These are phyloP conservation scores for Odontothrips loti DNA, from an alignment of 2,888 invertebrate genomes.

Conservation along the genomic window DNA sequence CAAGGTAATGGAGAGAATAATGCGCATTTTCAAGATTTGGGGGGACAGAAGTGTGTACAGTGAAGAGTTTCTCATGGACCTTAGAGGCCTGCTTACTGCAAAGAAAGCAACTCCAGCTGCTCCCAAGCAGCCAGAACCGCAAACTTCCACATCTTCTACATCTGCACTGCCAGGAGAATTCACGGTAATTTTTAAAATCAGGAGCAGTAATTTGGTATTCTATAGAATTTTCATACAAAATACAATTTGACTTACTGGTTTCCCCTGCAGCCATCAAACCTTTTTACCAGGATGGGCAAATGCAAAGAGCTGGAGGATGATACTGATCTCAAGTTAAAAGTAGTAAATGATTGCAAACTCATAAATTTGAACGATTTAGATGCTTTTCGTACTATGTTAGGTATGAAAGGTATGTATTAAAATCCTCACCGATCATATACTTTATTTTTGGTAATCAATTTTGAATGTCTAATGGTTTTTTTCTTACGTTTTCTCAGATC, in stretches of 20 bases:
- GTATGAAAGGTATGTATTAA: slow-evolving; percentile 58
- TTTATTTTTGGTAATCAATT: neutral
- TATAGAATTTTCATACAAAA: slow-evolving; percentile 44
- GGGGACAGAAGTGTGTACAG: slow-evolving; percentile 87
- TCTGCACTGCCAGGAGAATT: neutral
- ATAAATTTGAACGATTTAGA: slow-evolving; percentile 68
- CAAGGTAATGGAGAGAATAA: slow-evolving; percentile 78
- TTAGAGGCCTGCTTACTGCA: slow-evolving; percentile 76
- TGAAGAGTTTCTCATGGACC: slow-evolving; percentile 81
- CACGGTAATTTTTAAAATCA: neutral
- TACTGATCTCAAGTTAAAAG: slow-evolving; percentile 65
- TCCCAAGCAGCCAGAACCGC: slow-evolving; percentile 32
- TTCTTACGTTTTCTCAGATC: slow-evolving; percentile 55
- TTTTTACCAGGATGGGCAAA: slow-evolving; percentile 70
- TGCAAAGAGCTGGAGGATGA: slow-evolving; percentile 69
- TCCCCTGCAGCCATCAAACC: slow-evolving; percentile 58
- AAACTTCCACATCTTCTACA: neutral
- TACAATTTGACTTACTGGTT: slow-evolving; percentile 43
- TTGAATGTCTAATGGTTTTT: neutral
- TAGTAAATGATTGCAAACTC: slow-evolving; percentile 63
- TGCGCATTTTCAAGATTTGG: slow-evolving; percentile 93
- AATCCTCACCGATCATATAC: neutral
- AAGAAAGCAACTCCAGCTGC: slow-evolving; percentile 44
- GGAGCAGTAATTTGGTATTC: no score
- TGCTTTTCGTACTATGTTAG: slow-evolving; percentile 65